These are phyloP conservation scores for Hippocampus zosterae DNA, from an alignment of 2,113 vertebrate genomes.

Conservation along the genomic window DNA sequence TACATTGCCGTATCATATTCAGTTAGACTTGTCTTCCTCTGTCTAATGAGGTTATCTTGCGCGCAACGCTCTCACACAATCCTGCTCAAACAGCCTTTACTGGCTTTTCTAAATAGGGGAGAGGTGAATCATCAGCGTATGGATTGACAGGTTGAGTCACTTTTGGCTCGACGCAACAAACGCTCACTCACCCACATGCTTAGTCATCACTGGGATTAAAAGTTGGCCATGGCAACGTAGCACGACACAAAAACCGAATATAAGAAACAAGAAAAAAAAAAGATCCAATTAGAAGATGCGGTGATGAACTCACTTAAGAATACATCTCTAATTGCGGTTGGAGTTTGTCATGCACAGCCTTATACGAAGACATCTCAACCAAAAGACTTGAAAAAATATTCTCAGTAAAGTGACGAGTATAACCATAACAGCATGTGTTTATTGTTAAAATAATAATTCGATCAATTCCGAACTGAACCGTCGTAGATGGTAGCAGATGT, in stretches of 20 bases:
- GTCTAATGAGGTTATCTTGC: conserved; percentile 54
- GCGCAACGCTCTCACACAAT: conserved; percentile 34
- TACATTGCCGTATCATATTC: not conserved
- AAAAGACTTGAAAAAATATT: not conserved
- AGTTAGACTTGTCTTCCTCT: conserved; percentile 3
- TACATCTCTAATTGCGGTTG: no score
- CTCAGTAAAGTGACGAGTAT: not conserved
- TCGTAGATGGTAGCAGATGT: no score
- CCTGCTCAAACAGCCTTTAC: conserved; percentile 22
- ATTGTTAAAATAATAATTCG: no score
- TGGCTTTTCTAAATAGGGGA: conserved; percentile 24
- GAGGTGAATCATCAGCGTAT: conserved; percentile 30
- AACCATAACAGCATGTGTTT: not conserved
- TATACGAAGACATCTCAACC: not conserved
- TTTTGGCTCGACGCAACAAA: not conserved
- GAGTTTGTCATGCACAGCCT: no score
- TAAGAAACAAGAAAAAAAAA: no score
- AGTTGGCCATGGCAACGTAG: not conserved
- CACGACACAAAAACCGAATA: no score
- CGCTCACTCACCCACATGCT: not conserved
- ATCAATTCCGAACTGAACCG: no score
- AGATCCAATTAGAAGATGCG: no score
- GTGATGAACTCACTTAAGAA: no score
- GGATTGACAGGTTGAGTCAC: not conserved
- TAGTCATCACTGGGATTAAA: not conserved